Base-by-base conservation (phyloP, 2,113 vertebrate species). In the Stigmatopora argus region DNA sequence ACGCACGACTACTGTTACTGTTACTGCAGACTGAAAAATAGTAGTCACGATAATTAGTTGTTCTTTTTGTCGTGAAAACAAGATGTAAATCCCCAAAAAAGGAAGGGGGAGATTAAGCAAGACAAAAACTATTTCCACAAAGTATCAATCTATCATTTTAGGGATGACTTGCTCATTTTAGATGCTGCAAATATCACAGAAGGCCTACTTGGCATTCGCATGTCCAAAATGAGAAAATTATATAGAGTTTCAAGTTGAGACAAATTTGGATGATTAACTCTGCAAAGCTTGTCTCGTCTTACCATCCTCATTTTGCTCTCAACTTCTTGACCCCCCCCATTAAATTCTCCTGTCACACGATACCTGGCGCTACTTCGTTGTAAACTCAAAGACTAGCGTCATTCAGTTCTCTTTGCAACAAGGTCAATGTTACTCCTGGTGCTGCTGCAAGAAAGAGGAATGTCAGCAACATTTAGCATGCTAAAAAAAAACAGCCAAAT, bases 391-490 rank as follows among this genome's bases (percentile, higher is more conserved):
- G 75, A 79, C 74, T 62, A 53, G 55, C 62, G 49, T 47, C 23
- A 49, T 64, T 34, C 23, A 26, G 23, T 49, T 62, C 59, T 62
- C 10, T 41, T 12, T 64, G 23, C 11, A 75, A 84, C 78, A 85
- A 77, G 84, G 75, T 75, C 75, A 76, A 58, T 19, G 71, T 75
- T 56, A 52, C 49, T 65, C 58, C 52, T 67, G 71, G 73, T 56
- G 56, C 46, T 65, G 61, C 52, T 67, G 67, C 65, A 53, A 62
- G 65, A 72, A 84, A 77, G 53, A 17, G 4, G 26, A 73, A 71
- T 78, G 62, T 85, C 84, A 86, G 87, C 83, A 85, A 69, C 74
- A 78, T 82, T 83, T 78, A 69, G 59, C 82, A 77, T 74, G 77
- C 56, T 78, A 64, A 72, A 73, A 75, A 74, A 85, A 72, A 67